Evolutionary conservation across 2,888 invertebrate species (phyloP), one percentile per base, ranked within the genome.

Genomic region (Ophion costatus): DNA sequence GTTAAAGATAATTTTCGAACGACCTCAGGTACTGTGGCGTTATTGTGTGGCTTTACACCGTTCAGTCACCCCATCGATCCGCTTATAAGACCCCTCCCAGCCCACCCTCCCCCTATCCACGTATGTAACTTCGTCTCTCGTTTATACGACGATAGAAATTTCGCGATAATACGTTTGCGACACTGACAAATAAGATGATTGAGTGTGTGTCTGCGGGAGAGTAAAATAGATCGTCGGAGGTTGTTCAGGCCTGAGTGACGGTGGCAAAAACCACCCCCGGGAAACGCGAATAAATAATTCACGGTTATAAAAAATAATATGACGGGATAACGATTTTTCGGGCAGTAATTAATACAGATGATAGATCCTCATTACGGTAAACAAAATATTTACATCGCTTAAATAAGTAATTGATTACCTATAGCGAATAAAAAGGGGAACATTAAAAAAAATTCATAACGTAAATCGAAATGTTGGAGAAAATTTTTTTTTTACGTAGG

Each of bases 11-110:
- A 5, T 45, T 14, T 3, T 17, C 45, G 42, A 42, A 51, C 29
- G 70, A 51, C 70, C 70, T 29, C 24, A 70, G n/a, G 56, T 29
- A 57, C 51, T 69, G 59, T 14, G 45, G 38, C 45, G 67, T 69
- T 63, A 57, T 51, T 70, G 69, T 22, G 45, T 29, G 45, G 70
- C 64, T 45, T 56, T 64, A 64, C 45, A 77, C 63, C 51, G 82
- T 82, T 82, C 82, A 76, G 82, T 70, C 51, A 77, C 82, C 82
- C 57, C 82, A 82, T 82, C 82, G 76, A 81, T 81, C 81, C 69
- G 70, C 42, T 56, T 57, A 64, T 64, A 45, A 82, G 76, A 76
- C 76, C 51, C 70, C 64, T 71, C 51, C 61, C 59, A 45, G 51
- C 38, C 63, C 17, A 29, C 33, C 69, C 59, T 51, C 56, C 20